Conservation (phyloP, 2,888 invertebrate genomes). For the Microctonus hyperodae region DNA sequence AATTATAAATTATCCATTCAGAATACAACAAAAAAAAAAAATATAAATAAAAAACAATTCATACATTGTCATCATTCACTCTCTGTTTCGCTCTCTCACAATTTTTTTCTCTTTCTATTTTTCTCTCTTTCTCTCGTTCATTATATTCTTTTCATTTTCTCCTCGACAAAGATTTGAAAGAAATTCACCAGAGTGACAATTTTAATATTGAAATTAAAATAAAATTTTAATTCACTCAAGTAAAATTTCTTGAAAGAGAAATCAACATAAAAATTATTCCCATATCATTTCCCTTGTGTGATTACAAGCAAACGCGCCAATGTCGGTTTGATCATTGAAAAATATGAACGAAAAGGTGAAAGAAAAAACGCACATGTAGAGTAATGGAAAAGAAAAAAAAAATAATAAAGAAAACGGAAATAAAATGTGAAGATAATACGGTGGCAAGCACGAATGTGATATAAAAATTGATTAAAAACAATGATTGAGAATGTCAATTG, state of each 20-base stretch:
- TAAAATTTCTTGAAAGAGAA: not conserved
- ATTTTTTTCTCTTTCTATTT: not conserved
- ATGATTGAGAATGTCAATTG: slow-evolving; percentile 27
- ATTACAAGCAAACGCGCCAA: slow-evolving; percentile 4
- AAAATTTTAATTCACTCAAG: not conserved
- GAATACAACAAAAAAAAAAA: not conserved
- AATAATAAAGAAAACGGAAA: not conserved
- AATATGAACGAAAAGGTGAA: slow-evolving; percentile 14
- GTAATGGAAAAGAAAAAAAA: not conserved
- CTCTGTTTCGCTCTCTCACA: not conserved
- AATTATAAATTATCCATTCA: not conserved
- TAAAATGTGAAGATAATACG: not conserved
- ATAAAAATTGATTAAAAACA: slow-evolving; percentile 26
- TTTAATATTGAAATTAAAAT: not conserved
- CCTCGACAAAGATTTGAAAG: not conserved
- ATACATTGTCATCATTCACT: not conserved
- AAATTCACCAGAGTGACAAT: not conserved
- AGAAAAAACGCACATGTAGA: slow-evolving; percentile 25
- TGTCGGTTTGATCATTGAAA: slow-evolving; percentile 21
- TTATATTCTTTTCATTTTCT: not conserved
- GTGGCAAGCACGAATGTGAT: slow-evolving; percentile 38
- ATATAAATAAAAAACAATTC: not conserved
- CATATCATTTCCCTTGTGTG: not conserved
- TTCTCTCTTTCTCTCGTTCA: not conserved
- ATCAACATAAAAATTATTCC: too few relatives aligned